Evolutionary conservation across 2,113 vertebrate genomes (phyloP).

Genomic region (Strix aluco): DNA sequence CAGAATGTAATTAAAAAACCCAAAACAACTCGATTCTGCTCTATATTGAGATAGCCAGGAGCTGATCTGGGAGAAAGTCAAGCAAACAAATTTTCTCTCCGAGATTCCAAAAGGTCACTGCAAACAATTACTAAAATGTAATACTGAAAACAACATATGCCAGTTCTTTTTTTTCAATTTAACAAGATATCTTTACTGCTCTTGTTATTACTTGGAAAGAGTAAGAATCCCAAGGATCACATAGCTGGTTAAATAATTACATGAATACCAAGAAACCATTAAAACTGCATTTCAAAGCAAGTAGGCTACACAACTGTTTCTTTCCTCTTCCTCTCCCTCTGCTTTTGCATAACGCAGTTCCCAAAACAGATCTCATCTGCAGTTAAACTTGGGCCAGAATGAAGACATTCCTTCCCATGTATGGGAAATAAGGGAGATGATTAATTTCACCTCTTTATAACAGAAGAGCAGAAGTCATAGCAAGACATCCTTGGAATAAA

Average conservation of each 20-base stretch:
- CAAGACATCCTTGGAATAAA: background rate
- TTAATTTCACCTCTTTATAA: constrained; percentile 23
- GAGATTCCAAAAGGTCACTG: constrained; percentile 25
- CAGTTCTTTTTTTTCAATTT: background rate
- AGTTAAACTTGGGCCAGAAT: background rate
- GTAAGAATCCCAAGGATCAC: background rate
- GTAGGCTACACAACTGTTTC: background rate
- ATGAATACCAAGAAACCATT: background rate
- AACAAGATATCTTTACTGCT: background rate
- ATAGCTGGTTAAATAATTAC: background rate
- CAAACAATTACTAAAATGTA: constrained; percentile 2
- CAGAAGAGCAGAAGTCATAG: background rate
- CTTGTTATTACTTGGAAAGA: background rate
- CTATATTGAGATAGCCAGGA: background rate
- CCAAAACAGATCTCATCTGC: constrained; percentile 22
- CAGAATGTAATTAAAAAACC: background rate
- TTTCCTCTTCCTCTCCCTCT: background rate
- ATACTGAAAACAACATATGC: background rate
- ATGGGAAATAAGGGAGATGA: background rate
- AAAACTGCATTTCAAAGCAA: background rate
- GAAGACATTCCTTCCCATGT: constrained; percentile 20
- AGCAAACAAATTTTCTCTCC: constrained; percentile 19
- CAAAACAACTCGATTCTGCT: background rate
- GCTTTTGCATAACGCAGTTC: background rate
- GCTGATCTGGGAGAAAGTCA: constrained; percentile 9